Base-by-base conservation (phyloP, 1,140 invertebrate genomes). In the Drosophila bocqueti region DNA sequence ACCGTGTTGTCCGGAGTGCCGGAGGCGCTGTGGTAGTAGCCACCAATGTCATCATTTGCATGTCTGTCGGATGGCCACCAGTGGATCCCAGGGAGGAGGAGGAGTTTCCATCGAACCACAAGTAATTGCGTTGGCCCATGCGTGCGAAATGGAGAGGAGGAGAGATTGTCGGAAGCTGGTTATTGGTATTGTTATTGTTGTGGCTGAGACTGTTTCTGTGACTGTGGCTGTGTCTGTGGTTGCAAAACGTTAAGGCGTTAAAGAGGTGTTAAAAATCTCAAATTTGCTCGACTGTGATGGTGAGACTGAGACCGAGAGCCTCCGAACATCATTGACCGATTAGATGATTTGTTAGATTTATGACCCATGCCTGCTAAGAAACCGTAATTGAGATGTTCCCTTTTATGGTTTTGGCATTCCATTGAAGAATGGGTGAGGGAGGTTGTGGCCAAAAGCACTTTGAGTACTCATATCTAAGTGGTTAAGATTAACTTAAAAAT, bases 1-100 rank as follows among this genome's bases (percentile, higher is more conserved):
- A 96, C 95, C 18, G 95, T 93, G 54, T 95, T 95, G 76, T 95
- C 94, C 63, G 94, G 87, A 86, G 94, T 95, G 10, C 93, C 95
- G 66, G 94, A 93, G 46, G 94, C 94, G 67, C 94, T 93, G 89
- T 96, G 95, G 89, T 95, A 96, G 75, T 94, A 95, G 38, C 93
- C 92, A 1, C 94, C 94, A 80, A 93, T 91, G 85, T 96, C 95
- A 87, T 95, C 94, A 83, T 95, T 96, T 50, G 95, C 93, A 83
- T 95, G 96, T 76, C 95, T 95, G 63, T 58, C 42, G 47, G 45
- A 38, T 38, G 43, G 34, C 93, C 92, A 1, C 94, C 94, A 80
- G 93, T 91, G 84, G 43, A 40, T 66, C 46, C 36, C 24, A 18
- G n/a, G 6, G 24, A 55, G 64, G 10, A 42, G 52, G 34, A 42